Percentiles rank a stretch among this genome's conserved stretches.
These are phyloP conservation scores for Drosophila anomelani DNA, from an alignment of 2,888 invertebrate genomes.

Conservation along the genomic window DNA sequence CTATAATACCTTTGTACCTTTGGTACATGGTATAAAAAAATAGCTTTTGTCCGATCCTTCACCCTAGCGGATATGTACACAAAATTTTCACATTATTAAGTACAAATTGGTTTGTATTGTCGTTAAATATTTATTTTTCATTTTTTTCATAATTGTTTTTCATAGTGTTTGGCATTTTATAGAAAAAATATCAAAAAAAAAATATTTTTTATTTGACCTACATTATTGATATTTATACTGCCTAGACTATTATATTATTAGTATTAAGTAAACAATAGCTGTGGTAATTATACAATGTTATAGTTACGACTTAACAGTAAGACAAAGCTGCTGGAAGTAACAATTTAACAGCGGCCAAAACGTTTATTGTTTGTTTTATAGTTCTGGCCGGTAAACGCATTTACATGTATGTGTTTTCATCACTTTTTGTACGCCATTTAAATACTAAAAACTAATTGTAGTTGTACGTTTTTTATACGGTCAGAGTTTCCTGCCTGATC, in stretches of 20 bases:
- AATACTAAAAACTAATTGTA: conserved; percentile 66
- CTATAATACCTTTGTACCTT: no score
- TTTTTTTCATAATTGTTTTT: conserved; percentile 25
- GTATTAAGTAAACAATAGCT: conserved; percentile 75
- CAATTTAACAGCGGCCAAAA: conserved; percentile 59
- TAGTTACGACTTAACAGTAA: conserved; percentile 69
- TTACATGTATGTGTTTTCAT: conserved; percentile 10
- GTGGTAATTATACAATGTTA: conserved; percentile 69
- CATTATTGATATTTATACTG: conserved; percentile 42
- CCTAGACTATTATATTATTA: conserved; percentile 69
- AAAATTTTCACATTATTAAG: no score
- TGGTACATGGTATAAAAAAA: no score
- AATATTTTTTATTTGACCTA: conserved; percentile 45
- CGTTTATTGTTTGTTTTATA: conserved; percentile 24
- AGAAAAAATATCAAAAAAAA: conserved; percentile 76
- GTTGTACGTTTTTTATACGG: conserved; percentile 61
- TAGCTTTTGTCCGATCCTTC: no score
- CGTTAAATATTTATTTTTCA: conserved; percentile 10
- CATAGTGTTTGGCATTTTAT: conserved; percentile 62
- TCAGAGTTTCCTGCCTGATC: conserved; percentile 4
- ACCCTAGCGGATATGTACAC: no score
- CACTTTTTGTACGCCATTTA: conserved; percentile 63
- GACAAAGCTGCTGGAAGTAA: conserved; percentile 72
- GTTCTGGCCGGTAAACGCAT: conserved; percentile 7
- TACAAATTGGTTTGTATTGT: background rate